Evolutionary conservation across 2,113 vertebrate genomes (phyloP).

Genomic region (Apodemus sylvaticus): DNA sequence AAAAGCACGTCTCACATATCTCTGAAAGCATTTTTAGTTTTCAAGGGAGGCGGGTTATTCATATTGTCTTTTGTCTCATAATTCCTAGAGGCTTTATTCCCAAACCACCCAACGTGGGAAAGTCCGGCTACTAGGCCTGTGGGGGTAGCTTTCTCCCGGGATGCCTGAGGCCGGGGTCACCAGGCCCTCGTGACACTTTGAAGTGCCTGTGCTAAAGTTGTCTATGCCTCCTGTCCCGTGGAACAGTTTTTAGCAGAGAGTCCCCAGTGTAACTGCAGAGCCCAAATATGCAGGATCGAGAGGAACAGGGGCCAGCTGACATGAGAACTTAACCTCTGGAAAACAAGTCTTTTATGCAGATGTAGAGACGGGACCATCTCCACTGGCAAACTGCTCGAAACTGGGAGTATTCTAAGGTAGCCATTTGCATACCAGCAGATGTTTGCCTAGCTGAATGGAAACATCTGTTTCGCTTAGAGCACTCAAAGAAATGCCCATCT

Average conservation of each 20-base stretch:
- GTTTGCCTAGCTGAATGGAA: conserved; percentile 36
- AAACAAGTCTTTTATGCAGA: conserved; percentile 36
- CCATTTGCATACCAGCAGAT: conserved; percentile 54
- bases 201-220: neutral
- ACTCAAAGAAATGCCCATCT: conserved; percentile 48
- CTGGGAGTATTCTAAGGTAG: neutral
- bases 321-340: neutral
- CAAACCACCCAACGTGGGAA: neutral
- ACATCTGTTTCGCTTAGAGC: conserved; percentile 56
- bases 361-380: neutral
- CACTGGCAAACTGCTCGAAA: conserved; percentile 10
- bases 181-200: neutral
- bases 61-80: neutral
- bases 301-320: neutral
- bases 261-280: neutral
- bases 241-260: neutral
- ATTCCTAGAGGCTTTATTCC: neutral
- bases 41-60: neutral
- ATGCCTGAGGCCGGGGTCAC: neutral
- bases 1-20: neutral
- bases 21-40: neutral
- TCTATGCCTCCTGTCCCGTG: neutral
- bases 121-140: neutral
- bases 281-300: neutral
- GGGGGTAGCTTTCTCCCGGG: neutral